These are phyloP conservation scores for Benthosema pterotum DNA, from an alignment of 2,797 vertebrate species.

Conservation along the genomic window DNA sequence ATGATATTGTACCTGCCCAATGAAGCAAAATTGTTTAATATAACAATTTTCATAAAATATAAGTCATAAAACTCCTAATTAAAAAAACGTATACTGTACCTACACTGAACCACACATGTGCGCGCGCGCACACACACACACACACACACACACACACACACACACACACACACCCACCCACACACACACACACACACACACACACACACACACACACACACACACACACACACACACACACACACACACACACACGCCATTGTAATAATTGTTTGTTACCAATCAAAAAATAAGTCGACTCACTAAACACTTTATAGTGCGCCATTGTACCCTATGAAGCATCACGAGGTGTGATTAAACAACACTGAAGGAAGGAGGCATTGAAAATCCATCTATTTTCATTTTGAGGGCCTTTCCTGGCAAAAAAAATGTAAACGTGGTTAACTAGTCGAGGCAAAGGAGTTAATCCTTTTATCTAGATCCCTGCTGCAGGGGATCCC, in stretches of 20 bases:
- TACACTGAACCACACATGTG: no score
- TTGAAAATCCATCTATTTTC: conserved; percentile 79
- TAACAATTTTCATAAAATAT: no score
- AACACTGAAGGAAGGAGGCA: conserved; percentile 70
- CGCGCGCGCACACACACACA: no score
- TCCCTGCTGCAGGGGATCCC: conserved; percentile 86
- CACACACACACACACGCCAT: neutral
- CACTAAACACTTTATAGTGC: conserved; percentile 34
- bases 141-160: no score
- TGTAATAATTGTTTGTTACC: conserved; percentile 37
- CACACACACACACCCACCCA: no score
- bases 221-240: no score
- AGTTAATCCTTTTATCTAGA: conserved; percentile 87
- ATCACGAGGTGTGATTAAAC: conserved; percentile 65
- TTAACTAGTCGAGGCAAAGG: conserved; percentile 85
- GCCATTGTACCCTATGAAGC: conserved; percentile 42
- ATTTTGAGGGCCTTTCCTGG: conserved; percentile 79
- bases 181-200: no score
- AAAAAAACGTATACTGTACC: no score
- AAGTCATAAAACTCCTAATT: no score
- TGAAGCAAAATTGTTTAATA: neutral
- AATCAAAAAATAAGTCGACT: conserved; percentile 36
- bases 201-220: no score
- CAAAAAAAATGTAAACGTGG: conserved; percentile 79
- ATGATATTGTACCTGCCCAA: neutral